phyloP scores from a whole-genome alignment of 2,797 vertebrate genomes.

The Urocyon cinereoargenteus region DNA sequence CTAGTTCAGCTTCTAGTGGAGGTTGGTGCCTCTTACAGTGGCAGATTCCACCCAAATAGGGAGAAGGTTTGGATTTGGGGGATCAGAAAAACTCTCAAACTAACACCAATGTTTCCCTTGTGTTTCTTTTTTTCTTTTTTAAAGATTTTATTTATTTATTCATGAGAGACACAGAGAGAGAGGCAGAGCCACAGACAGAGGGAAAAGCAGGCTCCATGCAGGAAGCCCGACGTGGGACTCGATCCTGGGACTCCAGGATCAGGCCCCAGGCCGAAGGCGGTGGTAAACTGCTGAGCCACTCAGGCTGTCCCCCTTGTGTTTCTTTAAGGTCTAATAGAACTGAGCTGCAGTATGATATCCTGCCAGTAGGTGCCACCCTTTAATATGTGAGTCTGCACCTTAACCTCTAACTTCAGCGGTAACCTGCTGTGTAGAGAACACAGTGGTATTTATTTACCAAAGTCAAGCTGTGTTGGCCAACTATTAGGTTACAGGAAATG shows the following conservation, averaged over 20 bases:
- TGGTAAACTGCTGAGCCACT: too few species aligned
- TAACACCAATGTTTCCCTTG: not conserved
- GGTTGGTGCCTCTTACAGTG: not conserved
- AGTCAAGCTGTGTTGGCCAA: not conserved
- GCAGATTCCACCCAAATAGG: not conserved
- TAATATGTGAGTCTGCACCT: not conserved
- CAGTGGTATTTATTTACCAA: not conserved
- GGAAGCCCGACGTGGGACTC: too few species aligned
- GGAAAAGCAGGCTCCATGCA: too few species aligned
- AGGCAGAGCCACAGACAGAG: too few species aligned
- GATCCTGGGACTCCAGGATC: too few species aligned
- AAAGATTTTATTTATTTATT: too few species aligned
- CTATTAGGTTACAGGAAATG: slow-evolving; percentile 5
- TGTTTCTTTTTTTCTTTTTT: too few species aligned
- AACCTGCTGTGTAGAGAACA: not conserved
- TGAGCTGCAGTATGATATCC: slow-evolving; percentile 10
- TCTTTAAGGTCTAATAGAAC: slow-evolving; percentile 52
- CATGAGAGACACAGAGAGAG: too few species aligned
- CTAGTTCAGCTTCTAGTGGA: not conserved
- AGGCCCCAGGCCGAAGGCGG: too few species aligned
- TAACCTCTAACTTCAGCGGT: not conserved
- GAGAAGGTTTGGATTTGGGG: not conserved
- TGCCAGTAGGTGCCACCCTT: slow-evolving; percentile 62
- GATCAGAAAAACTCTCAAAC: not conserved
- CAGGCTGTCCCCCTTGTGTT: too few species aligned